Evolutionary conservation across 2,113 vertebrate genomes (phyloP).

Genomic region (Rhynchopsitta pachyrhyncha): DNA sequence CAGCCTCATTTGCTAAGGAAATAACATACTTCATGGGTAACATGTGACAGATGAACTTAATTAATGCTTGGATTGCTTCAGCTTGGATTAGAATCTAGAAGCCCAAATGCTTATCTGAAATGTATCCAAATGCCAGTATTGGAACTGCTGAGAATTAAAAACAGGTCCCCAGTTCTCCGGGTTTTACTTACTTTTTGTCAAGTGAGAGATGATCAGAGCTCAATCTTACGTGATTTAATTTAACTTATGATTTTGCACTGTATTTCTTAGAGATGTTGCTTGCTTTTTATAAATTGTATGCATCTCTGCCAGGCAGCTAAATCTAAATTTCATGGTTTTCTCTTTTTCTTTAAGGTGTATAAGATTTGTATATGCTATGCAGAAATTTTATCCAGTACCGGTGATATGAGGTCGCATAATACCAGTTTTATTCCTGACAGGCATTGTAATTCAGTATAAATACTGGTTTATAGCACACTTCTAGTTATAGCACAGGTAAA

Average conservation of each 20-base stretch:
- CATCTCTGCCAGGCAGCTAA: background rate
- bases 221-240: background rate
- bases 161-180: background rate
- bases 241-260: background rate
- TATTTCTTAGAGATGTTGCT: background rate
- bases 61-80: conserved; percentile 35
- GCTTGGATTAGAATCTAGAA: conserved; percentile 25
- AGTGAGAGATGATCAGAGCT: background rate
- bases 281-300: background rate
- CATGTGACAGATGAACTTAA: conserved; percentile 54
- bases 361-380: background rate
- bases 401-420: background rate
- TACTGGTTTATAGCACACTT: background rate
- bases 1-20: conserved; percentile 17
- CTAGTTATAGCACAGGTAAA: background rate
- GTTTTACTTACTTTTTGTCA: background rate
- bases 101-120: background rate
- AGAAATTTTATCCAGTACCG: background rate
- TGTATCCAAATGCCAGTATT: background rate
- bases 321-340: background rate
- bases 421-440: background rate
- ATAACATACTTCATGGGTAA: conserved; percentile 33
- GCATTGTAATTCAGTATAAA: background rate
- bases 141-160: conserved; percentile 17
- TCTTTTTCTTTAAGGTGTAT: background rate